Evolutionary conservation across 2,888 invertebrate genomes (phyloP).

Genomic region (Branchellion lobata): DNA sequence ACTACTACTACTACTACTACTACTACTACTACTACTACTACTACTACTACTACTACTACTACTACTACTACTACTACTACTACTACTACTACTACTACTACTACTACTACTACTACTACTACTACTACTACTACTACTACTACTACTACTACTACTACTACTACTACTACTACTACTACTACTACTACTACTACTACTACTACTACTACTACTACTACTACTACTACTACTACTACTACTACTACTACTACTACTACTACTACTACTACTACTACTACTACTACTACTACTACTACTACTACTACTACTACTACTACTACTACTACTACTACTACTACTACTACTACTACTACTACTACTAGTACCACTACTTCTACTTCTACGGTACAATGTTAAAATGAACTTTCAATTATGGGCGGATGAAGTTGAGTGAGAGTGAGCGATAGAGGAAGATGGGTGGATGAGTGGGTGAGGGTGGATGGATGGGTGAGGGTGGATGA

Average conservation of each 20-base stretch:
- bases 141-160: not conserved
- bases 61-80: not conserved
- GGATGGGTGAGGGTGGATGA: too few species aligned
- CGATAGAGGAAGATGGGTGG: too few species aligned
- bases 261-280: slow-evolving; percentile 24
- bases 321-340: slow-evolving; percentile 28
- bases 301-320: slow-evolving; percentile 22
- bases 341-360: slow-evolving; percentile 13
- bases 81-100: not conserved
- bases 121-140: not conserved
- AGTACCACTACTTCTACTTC: not conserved
- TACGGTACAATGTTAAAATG: too few species aligned
- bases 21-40: not conserved
- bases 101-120: not conserved
- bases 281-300: slow-evolving; percentile 24
- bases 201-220: slow-evolving; percentile 21
- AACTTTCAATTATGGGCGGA: too few species aligned
- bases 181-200: slow-evolving; percentile 4
- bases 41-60: not conserved
- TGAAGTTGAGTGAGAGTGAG: too few species aligned
- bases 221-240: slow-evolving; percentile 2
- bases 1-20: not conserved
- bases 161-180: not conserved
- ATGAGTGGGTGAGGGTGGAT: too few species aligned
- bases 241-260: slow-evolving; percentile 21